Conservation (phyloP, 2,113 vertebrate species). For the Leucoraja erinaceus region DNA sequence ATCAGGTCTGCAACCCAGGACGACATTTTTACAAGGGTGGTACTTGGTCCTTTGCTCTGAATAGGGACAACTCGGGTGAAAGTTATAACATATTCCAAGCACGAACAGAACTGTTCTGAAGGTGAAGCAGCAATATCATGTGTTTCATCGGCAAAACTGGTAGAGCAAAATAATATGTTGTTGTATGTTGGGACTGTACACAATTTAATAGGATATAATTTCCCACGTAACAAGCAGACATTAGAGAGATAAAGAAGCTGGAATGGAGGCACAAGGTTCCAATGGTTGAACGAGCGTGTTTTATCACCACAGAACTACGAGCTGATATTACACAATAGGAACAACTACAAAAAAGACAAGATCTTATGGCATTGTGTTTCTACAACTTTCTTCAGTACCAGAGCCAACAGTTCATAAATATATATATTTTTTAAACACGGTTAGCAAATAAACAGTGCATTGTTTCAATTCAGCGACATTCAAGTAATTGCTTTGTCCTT, state of each 20-base stretch:
- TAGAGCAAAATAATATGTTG: not conserved
- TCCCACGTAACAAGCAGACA: not conserved
- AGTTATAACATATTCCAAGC: not conserved
- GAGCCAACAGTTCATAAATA: conserved; percentile 68
- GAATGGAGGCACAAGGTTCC: conserved; percentile 30
- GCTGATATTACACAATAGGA: conserved; percentile 5
- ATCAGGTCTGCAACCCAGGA: not conserved
- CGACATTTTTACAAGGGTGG: not conserved
- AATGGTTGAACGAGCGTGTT: not conserved
- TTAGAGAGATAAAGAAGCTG: conserved; percentile 1
- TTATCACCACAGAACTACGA: conserved; percentile 15
- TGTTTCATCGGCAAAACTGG: not conserved
- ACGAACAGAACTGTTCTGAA: not conserved
- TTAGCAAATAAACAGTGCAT: conserved; percentile 64
- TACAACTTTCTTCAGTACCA: conserved; percentile 40
- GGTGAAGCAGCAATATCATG: not conserved
- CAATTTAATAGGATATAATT: not conserved
- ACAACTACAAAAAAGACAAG: not conserved
- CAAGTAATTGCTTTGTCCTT: conserved; percentile 49
- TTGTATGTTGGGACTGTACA: not conserved
- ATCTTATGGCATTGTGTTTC: not conserved
- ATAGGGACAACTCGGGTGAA: not conserved
- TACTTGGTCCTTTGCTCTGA: not conserved
- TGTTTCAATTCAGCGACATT: conserved; percentile 53
- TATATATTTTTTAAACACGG: conserved; percentile 53